Evolutionary conservation across 2,888 invertebrate species (phyloP), one percentile per base, ranked within the genome.

Genomic region (Tipula vernalis): DNA sequence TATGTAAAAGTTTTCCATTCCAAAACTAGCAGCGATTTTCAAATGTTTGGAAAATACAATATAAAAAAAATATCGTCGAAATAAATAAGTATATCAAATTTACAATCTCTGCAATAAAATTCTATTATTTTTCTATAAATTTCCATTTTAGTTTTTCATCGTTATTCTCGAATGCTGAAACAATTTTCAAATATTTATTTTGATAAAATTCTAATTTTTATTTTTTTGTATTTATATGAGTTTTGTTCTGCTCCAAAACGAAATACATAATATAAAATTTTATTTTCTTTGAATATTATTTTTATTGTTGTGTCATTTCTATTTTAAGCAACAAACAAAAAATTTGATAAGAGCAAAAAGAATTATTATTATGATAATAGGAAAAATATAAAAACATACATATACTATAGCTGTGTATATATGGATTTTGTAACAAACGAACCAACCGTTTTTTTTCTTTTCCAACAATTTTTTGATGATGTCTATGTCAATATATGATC

Each of bases 181-280:
- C 71, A 71, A 71, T 71, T 71, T 71, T 71, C 71, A 71, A 71
- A 71, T 71, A 71, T 71, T 71, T 71, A 71, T 71, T 71, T 71
- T 71, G 71, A 71, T 71, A 71, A 71, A 71, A 71, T 71, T 71
- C 71, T 28, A 71, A 71, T 71, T 71, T 71, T 71, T 57, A 57
- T 71, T 71, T 71, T 71, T 28, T 71, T 39, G 3, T 39, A 39
- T 3, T 39, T 71, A 10, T 71, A 71, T 51, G 12, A 18, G 28
- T 18, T 6, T 71, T 71, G 10, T 71, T 28, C 10, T 71, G 28
- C 71, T 71, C 18, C 71, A 71, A 18, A 71, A 71, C 71, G 71
- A 71, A 71, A 71, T 28, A 28, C 28, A 28, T 71, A 18, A 28
- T 71, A 71, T 71, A 71, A 71, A 71, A 71, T 71, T 71, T 71